Evolutionary conservation across 2,888 invertebrate genomes (phyloP), one percentile per base, ranked within the genome.

Genomic region (Elmis aenea): DNA sequence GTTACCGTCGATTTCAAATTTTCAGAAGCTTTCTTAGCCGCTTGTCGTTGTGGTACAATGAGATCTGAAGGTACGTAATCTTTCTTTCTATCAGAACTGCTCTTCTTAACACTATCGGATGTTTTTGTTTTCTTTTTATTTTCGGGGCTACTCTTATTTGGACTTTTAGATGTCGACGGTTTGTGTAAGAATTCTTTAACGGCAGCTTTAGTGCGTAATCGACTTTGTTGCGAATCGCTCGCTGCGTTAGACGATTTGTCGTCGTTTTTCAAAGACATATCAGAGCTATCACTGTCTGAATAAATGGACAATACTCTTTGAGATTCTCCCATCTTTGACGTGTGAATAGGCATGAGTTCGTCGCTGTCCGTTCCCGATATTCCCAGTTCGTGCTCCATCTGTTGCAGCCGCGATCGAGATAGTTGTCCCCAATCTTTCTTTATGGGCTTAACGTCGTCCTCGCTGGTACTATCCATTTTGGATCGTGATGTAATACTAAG

Each of bases 11-110:
- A 79, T 41, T 78, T 82, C 77, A 91, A 82, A 58, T 86, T 90
- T 66, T 91, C 90, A 1, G 87, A 85, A 1, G 91, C 91, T 61
- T 90, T 91, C 63, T 90, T 91, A 13, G 91, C 91, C 14, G 91
- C 91, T 67, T 90, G 87, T 32, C 91, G 72, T 61, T 91, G 91
- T 2, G 91, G 91, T 23, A 91, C 91, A 47, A 91, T 89, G 31
- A 90, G 72, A 67, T 89, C 86, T 1, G 86, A 81, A n/a, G 85
- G 80, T 52, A 68, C 68, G 42, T 70, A 73, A 46, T 73, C 73
- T 47, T 73, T 74, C 50, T 71, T 71, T 10, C 56, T 48, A 40
- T 50, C 47, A 5, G 39, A 25, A 23, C 43, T 28, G 28, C 50
- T 48, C 26, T 50, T 45, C 36, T 53, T 48, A 20, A 20, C 24